Evolutionary conservation across 92 coral and sea anemone species (phyloP).

Genomic region (Umimayanthus chanpuru): DNA sequence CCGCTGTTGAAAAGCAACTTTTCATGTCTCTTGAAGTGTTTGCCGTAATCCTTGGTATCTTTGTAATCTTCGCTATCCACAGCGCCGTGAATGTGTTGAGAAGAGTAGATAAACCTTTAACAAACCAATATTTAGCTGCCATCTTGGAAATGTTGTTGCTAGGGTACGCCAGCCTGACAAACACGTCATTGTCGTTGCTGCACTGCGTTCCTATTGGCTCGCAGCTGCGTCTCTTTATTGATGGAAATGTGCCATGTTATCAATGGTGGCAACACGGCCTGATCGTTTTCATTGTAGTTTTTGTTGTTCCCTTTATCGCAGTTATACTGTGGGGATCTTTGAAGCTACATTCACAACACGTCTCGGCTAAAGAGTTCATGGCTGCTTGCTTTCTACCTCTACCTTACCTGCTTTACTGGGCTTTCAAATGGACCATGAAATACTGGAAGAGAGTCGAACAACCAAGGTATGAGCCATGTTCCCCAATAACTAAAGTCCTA

Average conservation of each 20-base stretch:
- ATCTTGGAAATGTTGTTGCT: conserved; percentile 62
- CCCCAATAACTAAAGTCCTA: not conserved
- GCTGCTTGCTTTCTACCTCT: conserved; percentile 53
- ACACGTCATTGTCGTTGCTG: conserved; percentile 54
- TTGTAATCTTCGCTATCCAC: conserved; percentile 47
- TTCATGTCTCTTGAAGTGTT: conserved; percentile 57
- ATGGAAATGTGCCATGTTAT: conserved; percentile 58
- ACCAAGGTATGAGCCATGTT: not conserved
- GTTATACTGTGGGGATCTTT: conserved; percentile 58
- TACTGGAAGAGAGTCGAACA: not conserved
- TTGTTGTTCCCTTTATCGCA: conserved; percentile 54
- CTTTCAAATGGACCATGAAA: not conserved
- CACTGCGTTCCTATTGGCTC: conserved; percentile 58
- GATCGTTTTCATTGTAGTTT: conserved; percentile 37
- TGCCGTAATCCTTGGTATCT: conserved; percentile 47
- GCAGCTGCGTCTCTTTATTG: conserved; percentile 45
- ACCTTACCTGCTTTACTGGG: conserved; percentile 52
- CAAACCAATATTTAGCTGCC: conserved; percentile 52
- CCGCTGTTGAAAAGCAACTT: conserved; percentile 67
- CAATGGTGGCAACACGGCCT: conserved; percentile 60
- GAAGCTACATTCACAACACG: conserved; percentile 35
- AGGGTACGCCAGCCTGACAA: conserved; percentile 59
- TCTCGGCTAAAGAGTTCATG: conserved; percentile 47
- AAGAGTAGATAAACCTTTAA: conserved; percentile 23
- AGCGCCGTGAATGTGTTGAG: conserved; percentile 32